Evolutionary conservation across 2,113 vertebrate genomes (phyloP).

Genomic region (Lonchura striata): DNA sequence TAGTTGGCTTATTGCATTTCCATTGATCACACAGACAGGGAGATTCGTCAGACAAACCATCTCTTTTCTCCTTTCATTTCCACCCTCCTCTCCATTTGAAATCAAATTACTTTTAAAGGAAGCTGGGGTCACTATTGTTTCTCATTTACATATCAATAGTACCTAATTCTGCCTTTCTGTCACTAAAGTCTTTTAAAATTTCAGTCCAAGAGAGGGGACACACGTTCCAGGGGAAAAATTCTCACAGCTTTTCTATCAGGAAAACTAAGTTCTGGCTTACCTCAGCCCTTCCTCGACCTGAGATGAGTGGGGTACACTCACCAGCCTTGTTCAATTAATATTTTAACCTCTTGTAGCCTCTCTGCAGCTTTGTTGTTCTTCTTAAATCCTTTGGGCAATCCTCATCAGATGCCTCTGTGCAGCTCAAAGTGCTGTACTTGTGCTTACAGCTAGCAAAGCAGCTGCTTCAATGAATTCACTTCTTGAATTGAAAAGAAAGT

Average conservation of each 20-base stretch:
- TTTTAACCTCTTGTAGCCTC: neutral
- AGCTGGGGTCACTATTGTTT: constrained; percentile 4
- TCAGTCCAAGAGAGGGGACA: neutral
- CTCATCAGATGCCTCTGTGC: neutral
- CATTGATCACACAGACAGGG: constrained; percentile 48
- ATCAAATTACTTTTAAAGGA: constrained; percentile 52
- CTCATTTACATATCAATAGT: constrained; percentile 50
- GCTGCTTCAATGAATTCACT: neutral
- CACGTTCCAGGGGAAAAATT: neutral
- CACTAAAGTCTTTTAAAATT: neutral
- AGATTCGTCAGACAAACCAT: constrained; percentile 44
- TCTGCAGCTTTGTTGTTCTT: neutral
- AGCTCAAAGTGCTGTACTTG: neutral
- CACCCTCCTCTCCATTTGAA: constrained; percentile 18
- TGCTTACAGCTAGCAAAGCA: neutral
- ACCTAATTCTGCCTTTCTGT: neutral
- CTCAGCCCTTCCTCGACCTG: neutral
- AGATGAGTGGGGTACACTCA: neutral
- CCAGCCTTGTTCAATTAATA: neutral
- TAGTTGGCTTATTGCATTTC: constrained; percentile 57
- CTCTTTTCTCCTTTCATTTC: constrained; percentile 39
- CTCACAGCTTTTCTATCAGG: neutral
- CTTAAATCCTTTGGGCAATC: neutral
- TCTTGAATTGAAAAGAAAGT: neutral
- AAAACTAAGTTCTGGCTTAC: neutral